Evolutionary conservation across 2,113 vertebrate species (phyloP).

Genomic region (Astatoreochromis straeleni): DNA sequence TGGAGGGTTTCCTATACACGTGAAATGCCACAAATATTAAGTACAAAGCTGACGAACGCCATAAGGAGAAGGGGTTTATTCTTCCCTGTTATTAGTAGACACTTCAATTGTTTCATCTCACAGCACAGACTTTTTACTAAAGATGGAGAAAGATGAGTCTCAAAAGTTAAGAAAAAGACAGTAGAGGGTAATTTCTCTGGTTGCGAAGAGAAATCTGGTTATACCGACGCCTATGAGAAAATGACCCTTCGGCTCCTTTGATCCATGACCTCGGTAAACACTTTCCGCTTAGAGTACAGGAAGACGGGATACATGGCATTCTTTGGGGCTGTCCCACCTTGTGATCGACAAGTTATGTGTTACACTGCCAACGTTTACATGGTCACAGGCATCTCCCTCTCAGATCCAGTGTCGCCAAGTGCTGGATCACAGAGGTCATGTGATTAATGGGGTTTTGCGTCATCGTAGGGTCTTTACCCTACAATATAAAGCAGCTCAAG

Average conservation of each 20-base stretch:
- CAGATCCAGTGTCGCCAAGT: background rate
- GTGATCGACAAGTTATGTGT: background rate
- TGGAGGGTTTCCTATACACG: background rate
- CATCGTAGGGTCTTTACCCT: background rate
- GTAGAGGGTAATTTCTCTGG: background rate
- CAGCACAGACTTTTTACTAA: background rate
- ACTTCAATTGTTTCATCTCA: background rate
- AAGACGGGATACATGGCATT: background rate
- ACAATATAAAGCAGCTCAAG: background rate
- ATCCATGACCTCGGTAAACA: background rate
- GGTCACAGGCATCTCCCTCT: background rate
- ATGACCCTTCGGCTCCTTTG: background rate
- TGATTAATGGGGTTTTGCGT: background rate
- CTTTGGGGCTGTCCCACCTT: background rate
- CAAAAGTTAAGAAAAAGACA: background rate
- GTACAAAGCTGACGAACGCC: background rate
- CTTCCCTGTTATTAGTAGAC: background rate
- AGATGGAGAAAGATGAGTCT: background rate
- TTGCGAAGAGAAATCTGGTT: background rate
- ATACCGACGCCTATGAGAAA: background rate
- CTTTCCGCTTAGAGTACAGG: background rate
- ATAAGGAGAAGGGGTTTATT: background rate
- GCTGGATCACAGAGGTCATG: background rate
- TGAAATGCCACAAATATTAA: background rate
- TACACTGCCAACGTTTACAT: background rate